A percentile compares a stretch with the other conserved stretches of the same genome.
These are phyloP conservation scores for Acipenser ruthenus DNA, from an alignment of 2,797 vertebrate species.

Conservation along the genomic window DNA sequence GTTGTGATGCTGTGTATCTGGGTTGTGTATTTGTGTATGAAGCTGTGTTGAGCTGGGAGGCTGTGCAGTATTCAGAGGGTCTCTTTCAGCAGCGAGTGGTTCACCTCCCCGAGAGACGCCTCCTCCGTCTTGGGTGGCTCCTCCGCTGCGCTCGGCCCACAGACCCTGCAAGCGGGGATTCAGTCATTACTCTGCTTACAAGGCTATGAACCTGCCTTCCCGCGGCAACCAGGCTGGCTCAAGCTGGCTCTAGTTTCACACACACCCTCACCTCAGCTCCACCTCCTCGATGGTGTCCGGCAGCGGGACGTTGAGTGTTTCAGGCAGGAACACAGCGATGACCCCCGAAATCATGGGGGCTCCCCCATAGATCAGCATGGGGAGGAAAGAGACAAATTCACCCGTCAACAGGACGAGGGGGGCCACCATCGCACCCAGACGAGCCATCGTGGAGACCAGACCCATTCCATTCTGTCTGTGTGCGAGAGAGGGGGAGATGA, in stretches of 20 bases:
- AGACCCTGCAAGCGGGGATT: constrained; percentile 22
- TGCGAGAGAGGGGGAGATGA: too few relatives aligned
- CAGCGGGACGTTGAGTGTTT: constrained; percentile 62
- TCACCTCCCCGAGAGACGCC: constrained; percentile 33
- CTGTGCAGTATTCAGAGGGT: constrained; percentile 30
- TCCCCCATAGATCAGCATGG: constrained; percentile 65
- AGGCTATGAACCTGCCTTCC: neutral
- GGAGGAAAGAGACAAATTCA: constrained; percentile 53
- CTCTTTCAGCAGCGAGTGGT: constrained; percentile 37
- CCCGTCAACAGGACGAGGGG: constrained; percentile 59
- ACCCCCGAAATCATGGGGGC: constrained; percentile 62
- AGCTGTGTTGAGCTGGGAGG: too few relatives aligned
- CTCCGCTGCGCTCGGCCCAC: constrained; percentile 35
- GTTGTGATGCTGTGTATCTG: too few relatives aligned
- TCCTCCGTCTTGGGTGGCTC: constrained; percentile 30
- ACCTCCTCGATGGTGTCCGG: constrained; percentile 73
- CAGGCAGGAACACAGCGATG: constrained; percentile 61
- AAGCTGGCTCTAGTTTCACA: neutral
- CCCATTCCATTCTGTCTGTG: constrained; percentile 71
- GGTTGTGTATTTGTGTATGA: too few relatives aligned
- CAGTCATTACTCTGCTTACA: neutral
- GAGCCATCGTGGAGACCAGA: constrained; percentile 62
- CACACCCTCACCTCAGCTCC: constrained; percentile 57
- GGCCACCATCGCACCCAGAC: constrained; percentile 66
- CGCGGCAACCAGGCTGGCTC: neutral